phyloP scores from a whole-genome alignment of 2,888 invertebrate species.

The Beris chalybata region DNA sequence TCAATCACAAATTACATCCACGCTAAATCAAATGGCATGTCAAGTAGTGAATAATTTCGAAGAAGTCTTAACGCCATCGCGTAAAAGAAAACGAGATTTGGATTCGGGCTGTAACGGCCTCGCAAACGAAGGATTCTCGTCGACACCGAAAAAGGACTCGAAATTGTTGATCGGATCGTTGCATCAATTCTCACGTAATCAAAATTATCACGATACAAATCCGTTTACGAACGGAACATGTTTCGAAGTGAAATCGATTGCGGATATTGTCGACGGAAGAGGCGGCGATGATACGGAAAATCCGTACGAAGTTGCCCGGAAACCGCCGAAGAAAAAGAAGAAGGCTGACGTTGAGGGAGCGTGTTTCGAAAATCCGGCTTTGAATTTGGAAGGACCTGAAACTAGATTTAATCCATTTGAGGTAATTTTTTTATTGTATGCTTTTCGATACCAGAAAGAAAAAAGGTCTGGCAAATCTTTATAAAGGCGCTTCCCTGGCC shows the following conservation, averaged over 20 bases:
- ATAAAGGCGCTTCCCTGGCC: too few species aligned
- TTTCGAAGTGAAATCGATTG: conserved; percentile 52
- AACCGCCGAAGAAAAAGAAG: conserved; percentile 54
- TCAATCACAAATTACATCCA: neutral
- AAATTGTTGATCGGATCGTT: conserved; percentile 45
- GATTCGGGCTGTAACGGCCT: conserved; percentile 20
- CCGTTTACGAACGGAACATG: conserved; percentile 42
- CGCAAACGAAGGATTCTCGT: conserved; percentile 52
- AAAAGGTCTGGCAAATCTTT: too few species aligned
- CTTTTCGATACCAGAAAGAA: too few species aligned
- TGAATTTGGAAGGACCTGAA: conserved; percentile 54
- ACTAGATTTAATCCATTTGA: conserved; percentile 56
- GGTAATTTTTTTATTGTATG: conserved; percentile 42
- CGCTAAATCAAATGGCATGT: too few species aligned
- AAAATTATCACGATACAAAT: conserved; percentile 32
- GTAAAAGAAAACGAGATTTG: conserved; percentile 52
- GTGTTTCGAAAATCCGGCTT: conserved; percentile 54
- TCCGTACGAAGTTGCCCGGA: conserved; percentile 53
- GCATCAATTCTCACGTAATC: neutral
- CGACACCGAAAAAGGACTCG: conserved; percentile 50
- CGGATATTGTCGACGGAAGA: conserved; percentile 43
- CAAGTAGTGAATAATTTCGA: conserved; percentile 38
- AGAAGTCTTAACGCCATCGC: conserved; percentile 44
- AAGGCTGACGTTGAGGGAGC: conserved; percentile 45
- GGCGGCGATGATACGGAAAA: conserved; percentile 43